Conservation (phyloP, 2,797 vertebrate genomes). For the Micropoecilia bifurca region DNA sequence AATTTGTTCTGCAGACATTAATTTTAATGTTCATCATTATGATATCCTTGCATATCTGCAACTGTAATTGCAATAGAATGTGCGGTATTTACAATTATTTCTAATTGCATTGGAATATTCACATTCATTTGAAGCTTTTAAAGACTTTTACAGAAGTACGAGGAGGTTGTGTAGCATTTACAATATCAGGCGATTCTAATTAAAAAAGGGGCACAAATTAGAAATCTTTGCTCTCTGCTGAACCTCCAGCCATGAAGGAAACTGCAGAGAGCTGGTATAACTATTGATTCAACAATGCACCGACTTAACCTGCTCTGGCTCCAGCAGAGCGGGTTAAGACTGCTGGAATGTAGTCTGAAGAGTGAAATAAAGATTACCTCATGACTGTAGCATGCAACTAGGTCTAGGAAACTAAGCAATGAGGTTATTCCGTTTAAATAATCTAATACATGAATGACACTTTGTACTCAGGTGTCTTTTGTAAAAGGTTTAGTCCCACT, state of each 20-base stretch:
- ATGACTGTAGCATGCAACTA: not conserved
- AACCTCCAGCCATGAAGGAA: not conserved
- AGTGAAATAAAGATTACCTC: not conserved
- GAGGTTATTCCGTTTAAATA: not conserved
- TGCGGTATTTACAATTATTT: not conserved
- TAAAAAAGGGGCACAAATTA: not conserved
- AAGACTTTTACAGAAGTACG: not conserved
- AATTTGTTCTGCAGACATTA: not conserved
- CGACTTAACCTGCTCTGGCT: too few species aligned
- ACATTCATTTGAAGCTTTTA: not conserved
- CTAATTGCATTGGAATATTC: not conserved
- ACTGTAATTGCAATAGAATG: not conserved
- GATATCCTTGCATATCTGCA: not conserved
- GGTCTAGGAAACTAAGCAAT: not conserved
- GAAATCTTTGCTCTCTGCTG: not conserved
- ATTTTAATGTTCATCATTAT: not conserved
- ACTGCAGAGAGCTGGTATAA: not conserved
- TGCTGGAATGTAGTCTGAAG: not conserved
- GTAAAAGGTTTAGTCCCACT: not conserved
- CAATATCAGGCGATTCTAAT: not conserved
- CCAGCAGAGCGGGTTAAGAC: too few species aligned
- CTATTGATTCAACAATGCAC: not conserved
- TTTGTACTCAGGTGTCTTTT: not conserved
- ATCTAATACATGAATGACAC: not conserved
- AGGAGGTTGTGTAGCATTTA: not conserved